These are phyloP conservation scores for Pontoporia blainvillei DNA, from an alignment of 2,113 vertebrate genomes.

Conservation along the genomic window DNA sequence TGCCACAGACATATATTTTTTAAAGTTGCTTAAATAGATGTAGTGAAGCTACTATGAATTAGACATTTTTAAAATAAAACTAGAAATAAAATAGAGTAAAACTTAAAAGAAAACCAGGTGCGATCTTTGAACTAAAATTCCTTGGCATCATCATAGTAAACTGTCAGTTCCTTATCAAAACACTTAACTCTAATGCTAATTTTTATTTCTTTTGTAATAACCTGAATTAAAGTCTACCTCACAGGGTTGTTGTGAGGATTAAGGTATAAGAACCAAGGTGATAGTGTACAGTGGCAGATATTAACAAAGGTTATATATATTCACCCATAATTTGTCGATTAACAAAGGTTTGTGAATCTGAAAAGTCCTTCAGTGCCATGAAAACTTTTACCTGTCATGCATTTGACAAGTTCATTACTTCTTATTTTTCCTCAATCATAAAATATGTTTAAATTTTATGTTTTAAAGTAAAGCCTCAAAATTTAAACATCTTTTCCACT, in stretches of 20 bases:
- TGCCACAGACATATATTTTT: constrained; percentile 50
- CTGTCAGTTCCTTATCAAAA: not conserved
- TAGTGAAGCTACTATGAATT: constrained; percentile 31
- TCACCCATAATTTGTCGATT: not conserved
- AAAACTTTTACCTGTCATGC: not conserved
- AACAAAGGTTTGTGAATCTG: not conserved
- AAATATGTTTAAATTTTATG: not conserved
- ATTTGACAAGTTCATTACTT: not conserved
- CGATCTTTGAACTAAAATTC: not conserved
- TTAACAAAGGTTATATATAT: not conserved
- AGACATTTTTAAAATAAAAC: constrained; percentile 36
- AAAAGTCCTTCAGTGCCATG: not conserved
- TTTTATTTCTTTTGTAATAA: constrained; percentile 1
- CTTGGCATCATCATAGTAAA: not conserved
- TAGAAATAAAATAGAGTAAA: constrained; percentile 31
- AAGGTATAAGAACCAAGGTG: not conserved
- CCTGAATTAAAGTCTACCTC: constrained; percentile 18
- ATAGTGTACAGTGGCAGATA: not conserved
- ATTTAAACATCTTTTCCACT: not conserved
- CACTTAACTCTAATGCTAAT: not conserved
- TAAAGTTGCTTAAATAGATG: constrained; percentile 50
- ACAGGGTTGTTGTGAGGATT: constrained; percentile 40
- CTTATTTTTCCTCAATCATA: not conserved
- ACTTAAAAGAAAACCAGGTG: not conserved
- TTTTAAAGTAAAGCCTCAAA: not conserved